Evolutionary conservation across 2,797 vertebrate genomes (phyloP).

Genomic region (Sciurus carolinensis): DNA sequence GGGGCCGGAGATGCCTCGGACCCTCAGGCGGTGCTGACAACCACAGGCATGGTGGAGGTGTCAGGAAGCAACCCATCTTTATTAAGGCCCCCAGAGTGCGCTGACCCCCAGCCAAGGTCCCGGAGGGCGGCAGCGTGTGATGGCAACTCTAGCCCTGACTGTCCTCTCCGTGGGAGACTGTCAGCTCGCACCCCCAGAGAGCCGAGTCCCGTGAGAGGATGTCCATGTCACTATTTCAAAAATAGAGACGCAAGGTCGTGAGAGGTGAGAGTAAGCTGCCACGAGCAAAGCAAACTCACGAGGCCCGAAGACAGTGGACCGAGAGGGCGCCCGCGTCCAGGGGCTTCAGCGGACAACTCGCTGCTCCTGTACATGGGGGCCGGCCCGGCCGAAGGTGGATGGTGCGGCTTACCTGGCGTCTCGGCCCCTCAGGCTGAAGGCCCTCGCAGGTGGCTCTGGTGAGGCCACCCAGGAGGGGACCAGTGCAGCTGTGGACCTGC

Average conservation of each 20-base stretch:
- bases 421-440: fast-evolving
- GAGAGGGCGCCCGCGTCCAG: neutral
- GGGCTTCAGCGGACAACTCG: neutral
- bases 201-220: neutral
- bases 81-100: neutral
- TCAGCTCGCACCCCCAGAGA: neutral
- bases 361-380: neutral
- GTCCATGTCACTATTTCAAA: neutral
- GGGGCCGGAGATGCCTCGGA: fast-evolving
- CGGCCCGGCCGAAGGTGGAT: fast-evolving
- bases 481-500: no score
- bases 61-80: fast-evolving
- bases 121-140: no score
- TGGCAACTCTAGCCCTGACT: fast-evolving
- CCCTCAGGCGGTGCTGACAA: neutral
- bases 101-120: neutral
- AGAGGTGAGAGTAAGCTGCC: neutral
- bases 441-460: fast-evolving
- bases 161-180: neutral
- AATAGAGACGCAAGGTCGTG: neutral
- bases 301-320: no score
- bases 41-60: fast-evolving
- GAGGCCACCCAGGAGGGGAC: neutral
- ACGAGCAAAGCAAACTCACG: neutral
- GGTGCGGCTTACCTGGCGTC: no score